These are phyloP conservation scores for Gryllus longicercus DNA, from an alignment of 2,888 invertebrate genomes.

Conservation along the genomic window DNA sequence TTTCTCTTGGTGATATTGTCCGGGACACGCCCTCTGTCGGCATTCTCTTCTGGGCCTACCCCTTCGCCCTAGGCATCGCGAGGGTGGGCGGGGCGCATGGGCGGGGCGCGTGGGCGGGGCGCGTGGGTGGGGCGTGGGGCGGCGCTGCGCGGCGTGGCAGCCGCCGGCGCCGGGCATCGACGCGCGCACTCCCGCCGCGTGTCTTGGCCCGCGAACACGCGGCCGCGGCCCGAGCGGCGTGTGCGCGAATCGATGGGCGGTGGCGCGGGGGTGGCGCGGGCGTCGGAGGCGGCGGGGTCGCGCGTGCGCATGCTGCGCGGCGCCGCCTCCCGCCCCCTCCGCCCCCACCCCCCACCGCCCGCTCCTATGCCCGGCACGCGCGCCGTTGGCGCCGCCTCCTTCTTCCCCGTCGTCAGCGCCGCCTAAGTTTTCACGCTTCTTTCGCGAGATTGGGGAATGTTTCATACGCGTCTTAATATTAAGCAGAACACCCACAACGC, in stretches of 20 bases:
- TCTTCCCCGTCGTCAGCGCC: not conserved
- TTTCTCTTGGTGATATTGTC: too few species aligned
- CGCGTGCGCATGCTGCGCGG: not conserved
- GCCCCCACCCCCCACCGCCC: not conserved
- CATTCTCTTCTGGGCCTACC: too few species aligned
- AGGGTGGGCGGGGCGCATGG: not conserved
- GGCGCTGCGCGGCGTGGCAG: not conserved
- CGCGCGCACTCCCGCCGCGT: not conserved
- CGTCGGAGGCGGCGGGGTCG: not conserved
- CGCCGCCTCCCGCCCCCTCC: not conserved
- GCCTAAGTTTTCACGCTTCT: conserved; percentile 11
- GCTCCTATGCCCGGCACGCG: not conserved
- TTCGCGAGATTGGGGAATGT: not conserved
- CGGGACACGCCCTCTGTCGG: too few species aligned
- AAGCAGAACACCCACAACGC: not conserved
- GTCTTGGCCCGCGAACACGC: not conserved
- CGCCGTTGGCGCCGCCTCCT: not conserved
- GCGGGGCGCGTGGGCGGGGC: not conserved
- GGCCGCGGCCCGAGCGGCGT: not conserved
- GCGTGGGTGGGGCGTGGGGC: too few species aligned
- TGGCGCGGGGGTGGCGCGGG: not conserved
- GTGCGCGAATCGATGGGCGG: not conserved
- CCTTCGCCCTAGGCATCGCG: not conserved
- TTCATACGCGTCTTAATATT: conserved; percentile 11
- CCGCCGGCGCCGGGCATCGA: not conserved